These are phyloP conservation scores for Bombus confusus DNA, from an alignment of 1,140 invertebrate genomes.

Conservation along the genomic window DNA sequence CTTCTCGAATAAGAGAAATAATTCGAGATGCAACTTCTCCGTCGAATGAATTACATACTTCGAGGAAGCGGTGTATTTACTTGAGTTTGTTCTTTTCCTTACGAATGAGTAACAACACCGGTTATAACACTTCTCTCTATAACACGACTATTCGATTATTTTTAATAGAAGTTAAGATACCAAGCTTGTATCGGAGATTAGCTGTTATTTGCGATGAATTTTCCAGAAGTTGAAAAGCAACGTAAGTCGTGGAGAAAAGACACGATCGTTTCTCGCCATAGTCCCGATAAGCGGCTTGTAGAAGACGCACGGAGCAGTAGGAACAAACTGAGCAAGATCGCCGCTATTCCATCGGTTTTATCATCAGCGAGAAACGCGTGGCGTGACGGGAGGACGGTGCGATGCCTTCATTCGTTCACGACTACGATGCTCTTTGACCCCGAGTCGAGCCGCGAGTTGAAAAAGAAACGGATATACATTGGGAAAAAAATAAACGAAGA, in stretches of 20 bases:
- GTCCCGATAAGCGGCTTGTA: not conserved
- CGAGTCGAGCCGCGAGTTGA: not conserved
- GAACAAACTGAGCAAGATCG: slow-evolving; percentile 68
- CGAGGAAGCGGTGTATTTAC: not conserved
- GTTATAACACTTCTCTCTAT: not conserved
- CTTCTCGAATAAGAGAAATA: not conserved
- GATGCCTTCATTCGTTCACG: slow-evolving; percentile 12
- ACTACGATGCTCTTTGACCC: slow-evolving; percentile 61
- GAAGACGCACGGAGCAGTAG: slow-evolving; percentile 1
- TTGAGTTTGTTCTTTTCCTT: not conserved
- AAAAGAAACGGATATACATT: not conserved
- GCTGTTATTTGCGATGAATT: not conserved
- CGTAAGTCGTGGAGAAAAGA: not conserved
- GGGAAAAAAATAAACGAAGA: not conserved
- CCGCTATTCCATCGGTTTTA: slow-evolving; percentile 72
- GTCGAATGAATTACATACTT: not conserved
- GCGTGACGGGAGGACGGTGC: slow-evolving; percentile 50
- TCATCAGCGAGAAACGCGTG: slow-evolving; percentile 58
- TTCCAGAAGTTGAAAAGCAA: not conserved
- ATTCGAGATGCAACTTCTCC: not conserved
- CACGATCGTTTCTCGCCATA: not conserved
- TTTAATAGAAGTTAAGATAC: not conserved
- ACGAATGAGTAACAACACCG: not conserved
- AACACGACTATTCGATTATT: not conserved
- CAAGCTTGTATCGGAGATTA: not conserved